These are phyloP conservation scores for Pollachius pollachius DNA, from an alignment of 2,113 vertebrate species.

Conservation along the genomic window DNA sequence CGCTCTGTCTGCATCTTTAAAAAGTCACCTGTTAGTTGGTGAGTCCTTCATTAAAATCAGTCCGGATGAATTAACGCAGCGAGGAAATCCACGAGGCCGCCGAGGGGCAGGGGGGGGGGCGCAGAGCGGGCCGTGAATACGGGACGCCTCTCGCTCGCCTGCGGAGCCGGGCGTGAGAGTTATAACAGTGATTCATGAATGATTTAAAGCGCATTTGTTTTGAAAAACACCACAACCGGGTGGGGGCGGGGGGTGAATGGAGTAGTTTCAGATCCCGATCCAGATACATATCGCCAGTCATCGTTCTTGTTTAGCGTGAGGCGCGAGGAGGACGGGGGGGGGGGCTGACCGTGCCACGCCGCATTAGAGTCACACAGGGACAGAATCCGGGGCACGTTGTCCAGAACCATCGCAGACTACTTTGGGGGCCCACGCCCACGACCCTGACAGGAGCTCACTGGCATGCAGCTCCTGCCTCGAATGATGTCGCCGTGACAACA, in stretches of 20 bases:
- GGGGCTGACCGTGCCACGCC: constrained; percentile 66
- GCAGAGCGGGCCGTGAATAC: no score
- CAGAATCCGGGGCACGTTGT: constrained; percentile 71
- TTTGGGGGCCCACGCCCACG: constrained; percentile 45
- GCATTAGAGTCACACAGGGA: constrained; percentile 66
- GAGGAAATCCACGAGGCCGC: no score
- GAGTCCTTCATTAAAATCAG: no score
- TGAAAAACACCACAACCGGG: background rate
- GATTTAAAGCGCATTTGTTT: no score
- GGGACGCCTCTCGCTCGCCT: no score
- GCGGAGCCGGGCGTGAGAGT: no score
- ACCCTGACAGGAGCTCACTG: constrained; percentile 36
- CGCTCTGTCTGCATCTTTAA: no score
- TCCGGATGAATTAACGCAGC: no score
- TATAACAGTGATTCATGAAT: no score
- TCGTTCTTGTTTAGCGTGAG: constrained; percentile 64
- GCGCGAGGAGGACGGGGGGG: constrained; percentile 30
- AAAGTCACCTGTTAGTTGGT: no score
- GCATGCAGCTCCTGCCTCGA: constrained; percentile 7
- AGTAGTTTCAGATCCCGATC: constrained; percentile 52
- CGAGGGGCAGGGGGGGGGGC: no score
- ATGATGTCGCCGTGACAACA: constrained; percentile 1
- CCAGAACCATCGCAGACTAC: constrained; percentile 59
- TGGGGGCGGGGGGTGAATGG: constrained; percentile 18
- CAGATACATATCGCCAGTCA: constrained; percentile 65